Evolutionary conservation across 2,888 invertebrate genomes (phyloP).

Genomic region (Dyspetes luteomarginatus): DNA sequence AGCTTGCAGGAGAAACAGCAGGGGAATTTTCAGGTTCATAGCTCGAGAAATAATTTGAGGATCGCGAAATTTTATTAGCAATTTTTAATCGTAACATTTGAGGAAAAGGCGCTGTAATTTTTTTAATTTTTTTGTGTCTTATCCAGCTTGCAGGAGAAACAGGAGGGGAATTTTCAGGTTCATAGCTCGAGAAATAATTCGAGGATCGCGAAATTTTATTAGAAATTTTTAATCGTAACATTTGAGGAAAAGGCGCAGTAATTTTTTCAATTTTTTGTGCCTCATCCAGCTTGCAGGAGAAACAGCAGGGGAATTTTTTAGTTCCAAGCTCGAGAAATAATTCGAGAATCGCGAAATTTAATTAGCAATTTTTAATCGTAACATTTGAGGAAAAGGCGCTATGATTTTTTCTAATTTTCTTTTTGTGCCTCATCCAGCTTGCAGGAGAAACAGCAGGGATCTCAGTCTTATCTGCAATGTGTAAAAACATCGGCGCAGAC

Average conservation of each 20-base stretch:
- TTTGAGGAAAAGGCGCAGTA: neutral
- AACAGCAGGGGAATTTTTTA: too few relatives aligned
- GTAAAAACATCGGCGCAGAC: slow-evolving; percentile 74
- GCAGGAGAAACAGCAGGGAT: slow-evolving; percentile 77
- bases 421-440: slow-evolving; percentile 72
- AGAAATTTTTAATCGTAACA: neutral
- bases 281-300: too few relatives aligned
- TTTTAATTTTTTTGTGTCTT: too few relatives aligned
- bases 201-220: too few relatives aligned
- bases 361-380: slow-evolving; percentile 1
- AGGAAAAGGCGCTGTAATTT: neutral
- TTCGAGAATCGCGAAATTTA: too few relatives aligned
- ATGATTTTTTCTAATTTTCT: slow-evolving; percentile 3
- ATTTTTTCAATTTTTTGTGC: neutral
- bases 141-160: too few relatives aligned
- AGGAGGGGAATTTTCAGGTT: too few relatives aligned
- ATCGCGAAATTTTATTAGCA: too few relatives aligned
- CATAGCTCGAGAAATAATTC: too few relatives aligned
- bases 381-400: neutral
- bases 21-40: too few relatives aligned
- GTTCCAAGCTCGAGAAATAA: too few relatives aligned
- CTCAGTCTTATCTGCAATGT: slow-evolving; percentile 76
- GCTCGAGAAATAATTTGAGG: too few relatives aligned
- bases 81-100: neutral
- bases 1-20: slow-evolving; percentile 80